phyloP scores from a whole-genome alignment of 2,113 vertebrate genomes.

The Pteropus alecto region DNA sequence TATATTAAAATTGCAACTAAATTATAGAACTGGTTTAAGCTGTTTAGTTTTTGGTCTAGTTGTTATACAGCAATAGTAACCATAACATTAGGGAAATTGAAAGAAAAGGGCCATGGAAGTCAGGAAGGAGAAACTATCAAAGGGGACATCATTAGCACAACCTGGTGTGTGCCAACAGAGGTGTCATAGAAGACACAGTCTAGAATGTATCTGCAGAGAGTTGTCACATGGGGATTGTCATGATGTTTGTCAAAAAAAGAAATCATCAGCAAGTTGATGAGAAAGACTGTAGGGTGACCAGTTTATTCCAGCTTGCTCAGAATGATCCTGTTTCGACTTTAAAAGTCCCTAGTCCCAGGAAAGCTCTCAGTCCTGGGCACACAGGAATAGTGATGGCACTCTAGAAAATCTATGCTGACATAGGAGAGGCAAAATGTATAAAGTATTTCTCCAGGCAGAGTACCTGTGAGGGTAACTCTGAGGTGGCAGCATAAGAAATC shows the following conservation, averaged over 20 bases:
- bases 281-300: background rate
- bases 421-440: background rate
- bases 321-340: background rate
- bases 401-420: background rate
- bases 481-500: background rate
- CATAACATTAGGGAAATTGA: background rate
- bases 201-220: background rate
- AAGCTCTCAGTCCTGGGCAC: background rate
- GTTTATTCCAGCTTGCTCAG: background rate
- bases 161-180: background rate
- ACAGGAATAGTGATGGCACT: background rate
- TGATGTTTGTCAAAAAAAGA: background rate
- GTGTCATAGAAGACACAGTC: fast-evolving
- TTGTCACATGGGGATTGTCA: background rate
- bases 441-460: background rate
- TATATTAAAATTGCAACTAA: no score
- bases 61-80: background rate
- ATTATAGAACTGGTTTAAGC: background rate
- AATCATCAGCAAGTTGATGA: background rate
- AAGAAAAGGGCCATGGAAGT: background rate
- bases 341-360: background rate
- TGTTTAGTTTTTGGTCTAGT: background rate
- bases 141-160: fast-evolving
- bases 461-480: background rate
- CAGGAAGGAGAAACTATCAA: background rate